Base-by-base conservation (phyloP, 2,113 vertebrate genomes). In the Perccottus glenii region DNA sequence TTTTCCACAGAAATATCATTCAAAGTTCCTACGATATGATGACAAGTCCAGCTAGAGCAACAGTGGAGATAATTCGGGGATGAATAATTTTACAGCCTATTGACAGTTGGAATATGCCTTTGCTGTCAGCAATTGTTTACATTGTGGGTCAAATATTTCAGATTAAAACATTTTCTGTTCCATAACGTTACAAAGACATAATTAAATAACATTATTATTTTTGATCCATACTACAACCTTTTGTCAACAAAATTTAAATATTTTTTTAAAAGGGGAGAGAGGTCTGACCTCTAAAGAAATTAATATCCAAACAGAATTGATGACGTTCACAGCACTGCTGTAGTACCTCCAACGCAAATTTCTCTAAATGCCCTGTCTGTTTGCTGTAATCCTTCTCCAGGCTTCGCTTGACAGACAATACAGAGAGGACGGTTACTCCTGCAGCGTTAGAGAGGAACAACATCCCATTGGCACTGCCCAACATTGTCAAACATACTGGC, bases 31-130 rank as follows among this genome's bases (percentile, higher is more conserved):
- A 66, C 70, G 69, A 63, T 78, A 84, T 78, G 81, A 82, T 73
- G 82, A 87, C 82, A 84, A 77, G 81, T 81, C 77, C 71, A 85
- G 83, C 84, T 80, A 73, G 11, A 84, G 73, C 76, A 87, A 83
- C 77, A 9, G 70, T 57, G 60, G 59, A 47, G 81, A 87, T 77
- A 73, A 83, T 76, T 82, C 72, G 69, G 67, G 64, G 61, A 64
- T 81, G 81, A 84, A 48, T 70, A 79, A 78, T 82, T 86, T 83
- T 61, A 83, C 60, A 68, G 82, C 43, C 55, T 36, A 5, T 40
- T 48, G 67, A 73, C 53, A 5, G n/a, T 6, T 15, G 57, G 67
- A 80, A 68, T 43, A 64, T 35, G 43, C 32, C 60, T 64, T 51
- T 43, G 69, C 75, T 67, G 65, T 58, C 32, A 4, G 65, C 38